phyloP scores from a whole-genome alignment of 2,113 vertebrate genomes.

The Mirounga angustirostris region DNA sequence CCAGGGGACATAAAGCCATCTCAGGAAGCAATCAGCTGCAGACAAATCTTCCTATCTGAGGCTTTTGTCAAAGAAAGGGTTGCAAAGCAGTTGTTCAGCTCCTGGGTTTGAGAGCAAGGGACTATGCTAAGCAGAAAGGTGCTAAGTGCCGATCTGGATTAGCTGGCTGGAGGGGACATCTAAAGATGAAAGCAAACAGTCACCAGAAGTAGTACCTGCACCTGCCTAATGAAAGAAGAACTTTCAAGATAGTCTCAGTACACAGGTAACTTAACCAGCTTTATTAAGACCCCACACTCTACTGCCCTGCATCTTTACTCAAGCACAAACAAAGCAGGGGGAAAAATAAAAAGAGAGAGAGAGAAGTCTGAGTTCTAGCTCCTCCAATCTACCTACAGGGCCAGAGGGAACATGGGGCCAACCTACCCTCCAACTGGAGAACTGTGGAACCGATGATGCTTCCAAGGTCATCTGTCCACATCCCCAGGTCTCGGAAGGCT shows the following conservation, averaged over 20 bases:
- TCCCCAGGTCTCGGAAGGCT: background rate
- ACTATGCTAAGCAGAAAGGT: background rate
- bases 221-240: background rate
- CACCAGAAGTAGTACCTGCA: background rate
- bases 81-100: background rate
- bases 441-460: background rate
- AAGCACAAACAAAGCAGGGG: background rate
- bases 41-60: background rate
- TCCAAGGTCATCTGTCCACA: background rate
- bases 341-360: background rate
- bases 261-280: background rate
- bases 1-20: background rate
- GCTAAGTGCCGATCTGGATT: background rate
- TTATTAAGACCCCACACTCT: background rate
- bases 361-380: background rate
- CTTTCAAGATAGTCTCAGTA: too few species aligned
- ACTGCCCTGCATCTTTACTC: background rate
- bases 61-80: slow-evolving; percentile 5
- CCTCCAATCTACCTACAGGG: background rate
- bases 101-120: background rate
- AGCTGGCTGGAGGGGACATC: background rate
- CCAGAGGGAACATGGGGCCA: background rate
- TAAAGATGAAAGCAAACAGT: background rate
- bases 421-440: background rate
- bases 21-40: background rate